Base-by-base conservation (phyloP, 1,140 invertebrate species). In the Drosophila leontia region DNA sequence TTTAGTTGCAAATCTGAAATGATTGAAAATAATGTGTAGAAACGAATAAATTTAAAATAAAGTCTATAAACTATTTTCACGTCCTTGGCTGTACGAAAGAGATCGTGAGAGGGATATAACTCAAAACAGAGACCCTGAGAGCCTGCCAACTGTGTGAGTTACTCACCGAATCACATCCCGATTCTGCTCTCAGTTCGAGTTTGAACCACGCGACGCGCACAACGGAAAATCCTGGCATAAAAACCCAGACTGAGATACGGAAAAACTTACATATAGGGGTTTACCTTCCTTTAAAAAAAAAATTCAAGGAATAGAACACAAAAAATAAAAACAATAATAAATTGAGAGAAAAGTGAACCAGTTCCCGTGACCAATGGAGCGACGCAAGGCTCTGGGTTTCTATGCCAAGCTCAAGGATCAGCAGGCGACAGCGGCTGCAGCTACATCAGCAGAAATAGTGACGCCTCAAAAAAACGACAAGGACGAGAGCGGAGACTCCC, bases 361-460 rank as follows among this genome's bases (percentile, higher is more conserved):
- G 39, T 47, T 68, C 17, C 47, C 15, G 50, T 26, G 34, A 77
- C 9, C 59, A 55, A 91, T 92, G 91, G 91, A 92, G 55, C 87
- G 91, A 11, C 91, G 91, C 34, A 68, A 78, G 35, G 82, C 91
- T 7, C 42, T 91, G 39, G 60, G 78, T 37, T 68, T 82, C 12
- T 92, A 92, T 80, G 77, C 74, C 47, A 92, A 91, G 69, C 71
- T 92, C 4, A 82, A 58, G 62, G 74, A 80, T 51, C 76, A 74
- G 26, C 50, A 70, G 92, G 92, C 82, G 92, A 91, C 80, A 92
- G 92, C 82, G 44, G 29, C 51, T 39, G 48, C 45, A 45, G 39
- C 51, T 35, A 42, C 45, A 85, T 90, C 55, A 34, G 42, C 53
- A 47, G 57, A 72, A 48, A 58, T 34, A 47, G 92, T 93, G 56